phyloP scores from a whole-genome alignment of 2,797 vertebrate genomes.

The Anniella stebbinsi region DNA sequence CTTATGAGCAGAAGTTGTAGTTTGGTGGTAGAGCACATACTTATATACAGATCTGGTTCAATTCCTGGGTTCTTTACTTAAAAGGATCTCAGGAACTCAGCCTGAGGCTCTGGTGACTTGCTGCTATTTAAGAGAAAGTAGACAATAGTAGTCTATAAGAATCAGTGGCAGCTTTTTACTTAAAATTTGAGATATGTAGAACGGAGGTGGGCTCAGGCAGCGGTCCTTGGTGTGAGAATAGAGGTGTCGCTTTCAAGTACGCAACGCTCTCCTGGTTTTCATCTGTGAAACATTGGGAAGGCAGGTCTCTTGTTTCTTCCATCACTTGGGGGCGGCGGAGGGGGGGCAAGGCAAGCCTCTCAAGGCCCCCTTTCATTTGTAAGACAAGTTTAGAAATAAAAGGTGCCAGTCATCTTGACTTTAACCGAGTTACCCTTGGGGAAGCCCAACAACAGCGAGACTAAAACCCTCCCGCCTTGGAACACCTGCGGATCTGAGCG shows the following conservation, averaged over 20 bases:
- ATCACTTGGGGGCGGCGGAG: neutral
- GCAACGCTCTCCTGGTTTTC: neutral
- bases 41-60: neutral
- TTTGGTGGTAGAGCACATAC: neutral
- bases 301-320: too few relatives aligned
- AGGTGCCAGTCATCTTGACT: neutral
- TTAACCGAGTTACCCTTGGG: too few relatives aligned
- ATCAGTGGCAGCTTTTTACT: neutral
- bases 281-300: neutral
- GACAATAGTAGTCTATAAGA: neutral
- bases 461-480: neutral
- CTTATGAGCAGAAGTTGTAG: too few relatives aligned
- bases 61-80: neutral
- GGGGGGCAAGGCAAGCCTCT: neutral
- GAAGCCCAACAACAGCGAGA: neutral
- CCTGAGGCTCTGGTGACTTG: neutral
- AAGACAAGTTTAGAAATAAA: neutral
- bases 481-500: too few relatives aligned
- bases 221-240: too few relatives aligned
- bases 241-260: neutral
- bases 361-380: neutral
- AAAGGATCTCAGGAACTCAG: neutral
- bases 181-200: neutral
- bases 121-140: neutral
- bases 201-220: neutral